phyloP scores from a whole-genome alignment of 2,797 vertebrate genomes.

The Hephaestus fuliginosus region DNA sequence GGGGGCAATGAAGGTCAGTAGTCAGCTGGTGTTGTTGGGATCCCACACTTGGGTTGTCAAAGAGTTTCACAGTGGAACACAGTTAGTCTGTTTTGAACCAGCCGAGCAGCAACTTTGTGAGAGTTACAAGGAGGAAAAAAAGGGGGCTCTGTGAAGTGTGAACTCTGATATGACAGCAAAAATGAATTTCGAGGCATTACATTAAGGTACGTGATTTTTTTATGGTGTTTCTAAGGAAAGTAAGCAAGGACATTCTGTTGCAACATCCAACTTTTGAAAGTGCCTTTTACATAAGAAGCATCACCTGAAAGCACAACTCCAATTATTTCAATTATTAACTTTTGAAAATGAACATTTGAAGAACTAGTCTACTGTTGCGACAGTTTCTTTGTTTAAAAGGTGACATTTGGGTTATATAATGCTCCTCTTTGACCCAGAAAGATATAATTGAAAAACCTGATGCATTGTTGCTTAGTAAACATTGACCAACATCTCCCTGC shows the following conservation, averaged over 20 bases:
- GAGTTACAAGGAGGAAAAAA: conserved; percentile 6
- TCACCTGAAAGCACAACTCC: neutral
- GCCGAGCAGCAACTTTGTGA: conserved; percentile 31
- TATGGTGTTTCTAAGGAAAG: neutral
- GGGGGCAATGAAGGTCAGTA: conserved; percentile 56
- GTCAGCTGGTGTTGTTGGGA: conserved; percentile 76
- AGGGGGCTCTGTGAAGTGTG: conserved; percentile 17
- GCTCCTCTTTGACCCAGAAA: neutral
- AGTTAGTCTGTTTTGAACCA: conserved; percentile 51
- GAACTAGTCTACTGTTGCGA: neutral
- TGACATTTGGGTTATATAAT: conserved; percentile 3
- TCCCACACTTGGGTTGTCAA: conserved; percentile 43
- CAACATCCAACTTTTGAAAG: conserved; percentile 10
- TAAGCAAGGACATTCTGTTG: neutral
- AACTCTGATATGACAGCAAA: conserved; percentile 27
- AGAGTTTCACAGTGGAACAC: conserved; percentile 28
- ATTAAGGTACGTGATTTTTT: conserved; percentile 47
- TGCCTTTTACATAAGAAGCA: neutral
- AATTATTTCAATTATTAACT: conserved; percentile 22
- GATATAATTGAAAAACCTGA: neutral
- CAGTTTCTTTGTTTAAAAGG: conserved; percentile 5
- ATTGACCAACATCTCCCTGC: neutral
- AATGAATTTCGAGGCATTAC: conserved; percentile 10
- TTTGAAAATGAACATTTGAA: neutral
- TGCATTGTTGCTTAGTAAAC: neutral